Percentiles rank a stretch among this genome's conserved stretches.
phyloP scores from a whole-genome alignment of 2,888 invertebrate genomes.

The Drosophila merina region DNA sequence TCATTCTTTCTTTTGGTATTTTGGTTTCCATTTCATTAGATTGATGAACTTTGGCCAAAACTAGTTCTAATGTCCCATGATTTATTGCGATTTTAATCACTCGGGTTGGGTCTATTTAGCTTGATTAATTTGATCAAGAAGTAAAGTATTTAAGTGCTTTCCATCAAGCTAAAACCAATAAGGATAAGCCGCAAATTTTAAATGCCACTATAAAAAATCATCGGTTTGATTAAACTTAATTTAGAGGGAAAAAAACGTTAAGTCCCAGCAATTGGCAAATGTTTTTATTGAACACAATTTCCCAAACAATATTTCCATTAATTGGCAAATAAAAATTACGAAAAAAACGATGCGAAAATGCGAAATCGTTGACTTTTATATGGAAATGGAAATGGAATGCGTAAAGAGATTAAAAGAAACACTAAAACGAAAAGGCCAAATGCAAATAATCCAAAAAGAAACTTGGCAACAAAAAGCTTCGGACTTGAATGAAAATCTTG shows the following conservation, averaged over 20 bases:
- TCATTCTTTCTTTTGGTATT: conserved; percentile 5
- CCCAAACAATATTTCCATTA: conserved; percentile 67
- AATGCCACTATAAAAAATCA: conserved; percentile 43
- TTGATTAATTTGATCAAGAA: conserved; percentile 30
- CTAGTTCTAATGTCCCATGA: conserved; percentile 51
- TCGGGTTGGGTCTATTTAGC: conserved; percentile 11
- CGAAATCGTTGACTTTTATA: conserved; percentile 21
- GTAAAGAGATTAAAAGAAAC: conserved; percentile 11
- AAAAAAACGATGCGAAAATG: conserved; percentile 4
- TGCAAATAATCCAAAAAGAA: conserved; percentile 44
- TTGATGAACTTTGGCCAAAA: conserved; percentile 42
- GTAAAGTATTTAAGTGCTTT: background rate
- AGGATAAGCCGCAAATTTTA: conserved; percentile 33
- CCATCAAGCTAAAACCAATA: background rate
- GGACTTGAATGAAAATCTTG: conserved; percentile 59
- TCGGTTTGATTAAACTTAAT: conserved; percentile 1
- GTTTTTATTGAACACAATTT: conserved; percentile 55
- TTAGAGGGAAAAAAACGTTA: conserved; percentile 51
- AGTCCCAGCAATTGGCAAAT: conserved; percentile 41
- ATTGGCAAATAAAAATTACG: conserved; percentile 63
- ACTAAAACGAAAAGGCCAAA: conserved; percentile 17
- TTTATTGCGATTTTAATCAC: conserved; percentile 71
- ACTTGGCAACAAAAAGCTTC: conserved; percentile 57
- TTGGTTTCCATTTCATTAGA: conserved; percentile 39
- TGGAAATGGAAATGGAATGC: conserved; percentile 27